Evolutionary conservation across 2,797 vertebrate species (phyloP), one percentile per base, ranked within the genome.

Genomic region (Xiphophorus birchmanni): DNA sequence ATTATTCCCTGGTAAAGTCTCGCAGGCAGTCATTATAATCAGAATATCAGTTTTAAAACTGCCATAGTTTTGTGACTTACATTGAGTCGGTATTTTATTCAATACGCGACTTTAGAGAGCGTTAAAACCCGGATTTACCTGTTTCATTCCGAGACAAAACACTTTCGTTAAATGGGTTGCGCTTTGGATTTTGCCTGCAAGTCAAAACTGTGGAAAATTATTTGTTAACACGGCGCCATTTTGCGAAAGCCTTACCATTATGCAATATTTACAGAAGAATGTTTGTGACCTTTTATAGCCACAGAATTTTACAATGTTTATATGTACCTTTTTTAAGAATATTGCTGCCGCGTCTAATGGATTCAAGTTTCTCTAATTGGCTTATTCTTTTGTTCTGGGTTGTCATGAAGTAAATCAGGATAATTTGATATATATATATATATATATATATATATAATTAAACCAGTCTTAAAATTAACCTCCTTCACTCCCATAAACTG

Each of bases 101-200:
- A 1, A 1, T 6, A 2, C 3, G 17, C 7, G 2, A 40, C 18
- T 50, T n/a, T 2, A 50, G 0, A 12, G 45, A 1, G 5, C 35
- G 18, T n/a, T 45, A 29, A 45, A 45, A 29, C 0, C 3, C n/a
- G 12, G 13, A 4, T 45, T 45, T 72, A 1, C 6, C 2, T 32
- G 23, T 72, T 71, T 71, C 44, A 4, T 29, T 3, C 12, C 5
- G 5, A 45, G 15, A 4, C 13, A 72, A 44, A 12, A 0, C 23
- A 72, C 21, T 72, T 17, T 47, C 12, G 2, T 13, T 26, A 26
- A 71, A 13, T 29, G 23, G 42, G 26, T 13, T 72, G 42, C 13
- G 12, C 13, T 45, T 45, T 1, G 29, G 47, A 11, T 8, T 11
- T 0, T 65, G 45, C 87, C 92, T 90, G 81, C n/a, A 45, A 91